phyloP scores from a whole-genome alignment of 2,797 vertebrate species.

The Melanotaenia parkinsoni region DNA sequence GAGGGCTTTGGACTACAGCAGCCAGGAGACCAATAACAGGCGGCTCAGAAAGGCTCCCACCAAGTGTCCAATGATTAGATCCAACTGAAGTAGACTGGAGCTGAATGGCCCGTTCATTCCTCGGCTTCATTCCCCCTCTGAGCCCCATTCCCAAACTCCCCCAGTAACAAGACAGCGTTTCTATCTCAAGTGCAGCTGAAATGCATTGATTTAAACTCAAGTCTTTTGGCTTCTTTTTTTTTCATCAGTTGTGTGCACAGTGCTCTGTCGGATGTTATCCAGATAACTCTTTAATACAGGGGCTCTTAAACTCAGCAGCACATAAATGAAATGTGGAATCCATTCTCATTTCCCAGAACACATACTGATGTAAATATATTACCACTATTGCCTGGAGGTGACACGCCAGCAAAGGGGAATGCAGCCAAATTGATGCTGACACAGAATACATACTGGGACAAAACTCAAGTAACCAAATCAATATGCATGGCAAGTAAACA shows the following conservation, averaged over 20 bases:
- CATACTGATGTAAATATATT: slow-evolving; percentile 15
- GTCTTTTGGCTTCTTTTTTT: neutral
- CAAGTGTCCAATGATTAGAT: slow-evolving; percentile 76
- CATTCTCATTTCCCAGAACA: slow-evolving; percentile 30
- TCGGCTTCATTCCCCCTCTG: slow-evolving; percentile 62
- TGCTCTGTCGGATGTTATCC: slow-evolving; percentile 6
- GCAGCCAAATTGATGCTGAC: slow-evolving; percentile 28
- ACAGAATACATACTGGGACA: slow-evolving; percentile 28
- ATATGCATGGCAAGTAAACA: slow-evolving; percentile 21
- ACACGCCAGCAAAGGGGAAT: slow-evolving; percentile 9
- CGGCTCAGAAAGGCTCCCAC: slow-evolving; percentile 63
- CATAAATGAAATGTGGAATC: slow-evolving; percentile 31
- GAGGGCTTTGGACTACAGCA: slow-evolving; percentile 52
- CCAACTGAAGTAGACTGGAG: slow-evolving; percentile 59
- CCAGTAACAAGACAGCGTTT: slow-evolving; percentile 45
- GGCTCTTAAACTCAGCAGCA: slow-evolving; percentile 20
- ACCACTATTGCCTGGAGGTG: neutral
- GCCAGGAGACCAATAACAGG: slow-evolving; percentile 70
- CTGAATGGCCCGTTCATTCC: slow-evolving; percentile 51
- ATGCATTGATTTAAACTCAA: slow-evolving; percentile 34
- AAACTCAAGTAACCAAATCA: slow-evolving; percentile 21
- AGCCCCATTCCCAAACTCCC: slow-evolving; percentile 50
- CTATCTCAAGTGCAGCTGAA: slow-evolving; percentile 35
- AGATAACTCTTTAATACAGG: slow-evolving; percentile 22
- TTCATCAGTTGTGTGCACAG: slow-evolving; percentile 9